Evolutionary conservation across 2,888 invertebrate species (phyloP).

Genomic region (Nomada fabriciana): DNA sequence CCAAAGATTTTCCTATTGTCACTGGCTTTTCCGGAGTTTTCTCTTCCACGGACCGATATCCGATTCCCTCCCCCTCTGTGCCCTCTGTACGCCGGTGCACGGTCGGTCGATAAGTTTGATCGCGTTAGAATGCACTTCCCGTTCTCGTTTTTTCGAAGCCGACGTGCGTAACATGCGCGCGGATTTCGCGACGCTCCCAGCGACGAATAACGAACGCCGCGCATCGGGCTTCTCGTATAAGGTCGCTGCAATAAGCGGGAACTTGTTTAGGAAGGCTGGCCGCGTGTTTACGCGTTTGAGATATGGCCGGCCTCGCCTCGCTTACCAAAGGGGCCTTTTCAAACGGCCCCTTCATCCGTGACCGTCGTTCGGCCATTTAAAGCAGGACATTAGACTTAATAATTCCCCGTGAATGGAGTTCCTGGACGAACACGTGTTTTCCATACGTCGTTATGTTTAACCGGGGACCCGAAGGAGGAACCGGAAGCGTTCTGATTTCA

Average conservation of each 20-base stretch:
- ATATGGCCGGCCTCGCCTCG: conserved; percentile 19
- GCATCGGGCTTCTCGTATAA: neutral
- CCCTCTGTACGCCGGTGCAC: neutral
- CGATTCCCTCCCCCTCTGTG: neutral
- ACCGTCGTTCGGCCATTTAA: conserved; percentile 10
- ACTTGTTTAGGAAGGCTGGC: conserved; percentile 3
- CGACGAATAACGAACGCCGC: neutral
- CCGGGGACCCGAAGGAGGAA: neutral
- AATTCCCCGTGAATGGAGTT: conserved; percentile 18
- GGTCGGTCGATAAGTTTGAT: conserved; percentile 48
- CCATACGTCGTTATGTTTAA: no score
- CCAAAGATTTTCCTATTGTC: conserved; percentile 64
- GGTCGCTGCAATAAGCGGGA: neutral
- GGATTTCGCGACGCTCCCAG: neutral
- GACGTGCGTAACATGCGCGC: neutral
- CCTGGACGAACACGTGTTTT: neutral
- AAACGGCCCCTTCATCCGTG: neutral
- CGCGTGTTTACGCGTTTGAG: conserved; percentile 38
- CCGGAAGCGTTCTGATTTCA: neutral
- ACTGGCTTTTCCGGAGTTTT: conserved; percentile 52
- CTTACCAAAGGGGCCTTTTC: conserved; percentile 4
- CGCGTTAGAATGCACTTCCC: conserved; percentile 45
- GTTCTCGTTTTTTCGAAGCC: conserved; percentile 3
- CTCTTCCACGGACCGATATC: conserved; percentile 27
- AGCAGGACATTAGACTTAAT: conserved; percentile 11